Percentiles rank a stretch among this genome's conserved stretches.
Evolutionary conservation across 1,140 invertebrate genomes (phyloP).

Genomic region (Chironomus tepperi): DNA sequence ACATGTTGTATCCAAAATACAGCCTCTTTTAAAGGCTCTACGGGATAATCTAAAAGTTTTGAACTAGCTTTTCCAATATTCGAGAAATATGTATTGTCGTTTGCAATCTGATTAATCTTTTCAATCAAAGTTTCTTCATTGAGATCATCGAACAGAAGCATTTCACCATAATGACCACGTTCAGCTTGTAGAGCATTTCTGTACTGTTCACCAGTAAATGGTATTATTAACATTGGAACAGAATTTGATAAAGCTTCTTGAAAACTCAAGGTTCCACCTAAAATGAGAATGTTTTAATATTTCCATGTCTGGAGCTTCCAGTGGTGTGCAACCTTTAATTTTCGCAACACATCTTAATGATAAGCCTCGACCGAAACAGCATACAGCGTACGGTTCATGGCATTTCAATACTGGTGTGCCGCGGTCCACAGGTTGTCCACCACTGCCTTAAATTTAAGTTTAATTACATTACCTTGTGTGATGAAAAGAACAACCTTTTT

Average conservation of each 20-base stretch:
- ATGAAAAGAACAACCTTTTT: slow-evolving; percentile 46
- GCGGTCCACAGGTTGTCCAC: no score
- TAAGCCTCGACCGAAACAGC: no score
- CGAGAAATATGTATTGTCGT: neutral
- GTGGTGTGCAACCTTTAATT: no score
- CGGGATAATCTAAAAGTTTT: neutral
- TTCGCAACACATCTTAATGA: no score
- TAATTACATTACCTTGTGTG: slow-evolving; percentile 42
- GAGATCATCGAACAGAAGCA: neutral
- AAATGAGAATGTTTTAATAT: no score
- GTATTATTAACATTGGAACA: neutral
- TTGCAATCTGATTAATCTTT: neutral
- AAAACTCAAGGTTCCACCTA: slow-evolving; percentile 39
- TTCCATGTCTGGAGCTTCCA: no score
- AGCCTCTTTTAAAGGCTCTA: neutral
- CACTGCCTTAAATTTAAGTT: no score
- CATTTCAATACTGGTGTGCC: no score
- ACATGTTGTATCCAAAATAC: neutral
- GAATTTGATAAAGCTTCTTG: neutral
- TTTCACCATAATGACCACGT: neutral
- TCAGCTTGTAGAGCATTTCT: neutral
- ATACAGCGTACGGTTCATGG: no score
- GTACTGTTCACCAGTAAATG: neutral
- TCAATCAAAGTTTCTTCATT: neutral
- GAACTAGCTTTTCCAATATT: neutral